A percentile compares a stretch with the other conserved stretches of the same genome.
These are phyloP conservation scores for Simalia tracyae DNA, from an alignment of 2,797 vertebrate genomes.

Conservation along the genomic window DNA sequence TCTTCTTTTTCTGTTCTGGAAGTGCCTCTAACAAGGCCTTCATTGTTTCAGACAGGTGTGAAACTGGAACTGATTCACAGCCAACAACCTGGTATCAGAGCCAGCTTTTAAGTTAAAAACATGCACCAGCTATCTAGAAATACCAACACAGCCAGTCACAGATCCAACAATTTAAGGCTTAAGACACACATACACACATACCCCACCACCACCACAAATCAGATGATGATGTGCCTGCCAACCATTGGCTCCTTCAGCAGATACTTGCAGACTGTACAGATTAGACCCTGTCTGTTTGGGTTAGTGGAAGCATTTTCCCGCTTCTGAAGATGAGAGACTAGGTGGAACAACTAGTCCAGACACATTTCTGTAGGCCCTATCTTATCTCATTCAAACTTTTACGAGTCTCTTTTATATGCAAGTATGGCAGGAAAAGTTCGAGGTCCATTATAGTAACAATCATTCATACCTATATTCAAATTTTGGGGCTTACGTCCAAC, in stretches of 20 bases:
- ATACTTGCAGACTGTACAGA: constrained; percentile 74
- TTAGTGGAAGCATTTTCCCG: constrained; percentile 65
- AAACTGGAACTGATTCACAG: constrained; percentile 72
- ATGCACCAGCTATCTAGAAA: constrained; percentile 69
- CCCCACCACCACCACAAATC: constrained; percentile 74
- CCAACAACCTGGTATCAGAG: constrained; percentile 70
- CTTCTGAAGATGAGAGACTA: constrained; percentile 71
- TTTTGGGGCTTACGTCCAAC: constrained; percentile 37
- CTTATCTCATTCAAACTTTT: constrained; percentile 72
- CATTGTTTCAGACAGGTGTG: constrained; percentile 85
- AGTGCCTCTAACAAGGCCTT: constrained; percentile 77
- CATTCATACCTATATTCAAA: constrained; percentile 37
- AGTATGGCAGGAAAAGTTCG: constrained; percentile 59
- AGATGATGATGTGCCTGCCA: constrained; percentile 74
- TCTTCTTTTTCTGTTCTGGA: constrained; percentile 46
- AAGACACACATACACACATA: constrained; percentile 55
- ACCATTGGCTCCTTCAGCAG: constrained; percentile 75
- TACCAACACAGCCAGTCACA: constrained; percentile 74
- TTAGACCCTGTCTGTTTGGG: constrained; percentile 73
- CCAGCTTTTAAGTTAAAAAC: constrained; percentile 76
- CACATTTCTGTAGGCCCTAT: constrained; percentile 71
- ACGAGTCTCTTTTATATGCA: constrained; percentile 55
- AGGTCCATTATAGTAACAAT: constrained; percentile 55
- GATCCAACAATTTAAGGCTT: constrained; percentile 78
- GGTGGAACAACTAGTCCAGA: constrained; percentile 71